Conservation (phyloP, 2,888 invertebrate species). For the Tromatobia lineatoria region DNA sequence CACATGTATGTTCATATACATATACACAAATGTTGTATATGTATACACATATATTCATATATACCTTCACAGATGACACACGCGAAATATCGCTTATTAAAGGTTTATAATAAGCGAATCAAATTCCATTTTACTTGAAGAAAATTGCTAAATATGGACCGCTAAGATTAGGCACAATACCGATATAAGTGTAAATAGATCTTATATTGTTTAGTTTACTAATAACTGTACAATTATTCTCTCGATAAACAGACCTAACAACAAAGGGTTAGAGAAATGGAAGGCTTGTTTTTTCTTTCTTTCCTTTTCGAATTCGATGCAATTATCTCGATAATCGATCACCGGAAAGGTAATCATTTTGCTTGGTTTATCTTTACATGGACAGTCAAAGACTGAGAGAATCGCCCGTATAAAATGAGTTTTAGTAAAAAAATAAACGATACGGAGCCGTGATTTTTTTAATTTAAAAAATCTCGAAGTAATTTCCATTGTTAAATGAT, state of each 20-base stretch:
- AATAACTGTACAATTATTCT: conserved; percentile 1
- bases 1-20: no score
- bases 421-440: background rate
- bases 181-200: conserved; percentile 1
- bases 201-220: background rate
- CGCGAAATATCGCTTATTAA: no score
- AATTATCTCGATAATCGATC: background rate
- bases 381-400: no score
- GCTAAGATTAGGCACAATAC: background rate
- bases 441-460: background rate
- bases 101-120: no score
- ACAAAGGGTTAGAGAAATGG: background rate
- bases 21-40: no score
- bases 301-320: no score
- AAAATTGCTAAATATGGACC: background rate
- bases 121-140: no score
- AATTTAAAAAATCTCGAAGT: conserved; percentile 20
- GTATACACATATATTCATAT: no score
- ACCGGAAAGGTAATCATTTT: background rate
- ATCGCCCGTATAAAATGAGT: background rate
- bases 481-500: conserved; percentile 10
- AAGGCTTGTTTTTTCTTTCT: background rate
- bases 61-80: no score
- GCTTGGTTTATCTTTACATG: no score
- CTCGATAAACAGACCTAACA: background rate